phyloP scores from a whole-genome alignment of 2,113 vertebrate species.

The Phyllostomus discolor region DNA sequence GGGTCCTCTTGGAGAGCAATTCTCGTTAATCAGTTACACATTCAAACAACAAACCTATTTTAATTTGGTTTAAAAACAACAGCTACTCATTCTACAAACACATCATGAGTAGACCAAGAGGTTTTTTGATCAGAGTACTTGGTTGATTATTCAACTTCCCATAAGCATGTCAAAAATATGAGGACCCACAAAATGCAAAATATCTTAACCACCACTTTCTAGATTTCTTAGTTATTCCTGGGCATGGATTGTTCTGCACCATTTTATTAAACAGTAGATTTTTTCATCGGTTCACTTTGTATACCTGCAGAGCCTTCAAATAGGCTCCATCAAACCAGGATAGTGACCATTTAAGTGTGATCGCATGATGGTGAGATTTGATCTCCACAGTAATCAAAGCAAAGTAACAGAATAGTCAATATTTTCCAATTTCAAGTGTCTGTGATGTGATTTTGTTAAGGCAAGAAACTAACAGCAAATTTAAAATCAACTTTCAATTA shows the following conservation, averaged over 20 bases:
- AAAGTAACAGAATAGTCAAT: not conserved
- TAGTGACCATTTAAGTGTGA: not conserved
- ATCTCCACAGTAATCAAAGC: not conserved
- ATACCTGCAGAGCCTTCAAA: not conserved
- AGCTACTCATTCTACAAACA: not conserved
- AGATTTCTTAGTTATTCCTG: not conserved
- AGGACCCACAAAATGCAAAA: not conserved
- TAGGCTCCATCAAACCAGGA: not conserved
- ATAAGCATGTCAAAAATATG: not conserved
- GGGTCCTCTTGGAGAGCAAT: not conserved
- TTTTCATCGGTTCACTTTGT: not conserved
- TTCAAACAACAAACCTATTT: not conserved
- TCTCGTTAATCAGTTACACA: not conserved
- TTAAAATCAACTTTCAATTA: constrained; percentile 12
- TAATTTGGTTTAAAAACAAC: constrained; percentile 4
- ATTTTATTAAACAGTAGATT: not conserved
- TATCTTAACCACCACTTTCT: not conserved
- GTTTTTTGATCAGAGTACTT: not conserved
- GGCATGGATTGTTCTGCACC: not conserved
- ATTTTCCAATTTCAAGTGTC: not conserved
- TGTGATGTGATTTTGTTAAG: not conserved
- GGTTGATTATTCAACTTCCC: not conserved
- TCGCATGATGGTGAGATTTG: not conserved
- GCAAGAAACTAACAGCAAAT: not conserved
- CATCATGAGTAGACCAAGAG: not conserved